Base-by-base conservation (phyloP, 35 echinoderm and acorn worm species). In the Apostichopus japonicus region DNA sequence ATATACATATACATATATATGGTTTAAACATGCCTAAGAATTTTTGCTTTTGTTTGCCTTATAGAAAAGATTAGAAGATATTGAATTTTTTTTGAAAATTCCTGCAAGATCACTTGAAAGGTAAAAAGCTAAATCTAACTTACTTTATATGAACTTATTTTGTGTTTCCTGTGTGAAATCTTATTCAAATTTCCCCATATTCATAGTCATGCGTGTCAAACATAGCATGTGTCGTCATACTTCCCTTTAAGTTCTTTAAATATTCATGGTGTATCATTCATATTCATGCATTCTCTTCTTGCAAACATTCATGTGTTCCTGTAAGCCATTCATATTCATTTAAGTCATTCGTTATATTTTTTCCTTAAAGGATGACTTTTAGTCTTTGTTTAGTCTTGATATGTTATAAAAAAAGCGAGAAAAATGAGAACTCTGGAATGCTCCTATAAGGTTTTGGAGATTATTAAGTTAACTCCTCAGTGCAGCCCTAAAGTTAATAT, bases 41-140 rank as follows among this genome's bases (percentile, higher is more conserved):
- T 44, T 44, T 4, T 44, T 44, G 33, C 33, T 44, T 44, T 44
- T 44, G 80, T 81, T 91, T 25, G 52, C 53, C 52, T 75, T 83
- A 23, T 86, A 98, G 96, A 80, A 78, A 33, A 87, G 96, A 56
- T 73, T 98, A 21, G 65, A 96, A 77, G 77, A 94, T 77, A 96
- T 98, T 84, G 92, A 98, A 51, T 56, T 61, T 8, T 98, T 98
- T 78, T 78, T 96, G 79, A 96, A 89, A 65, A 71, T 92, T 51
- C 62, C 67, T 22, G 94, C 96, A 76, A 94, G 81, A 55, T 75
- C 23, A 10, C 80, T 98, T 51, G 54, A 90, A 14, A 95, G 96
- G 96, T 98, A 83, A 79, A 55, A 10, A 17, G 63, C 63, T 67
- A 19, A 44, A 44, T 44, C 33, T 44, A 44, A 44, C 33, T 44